Base-by-base conservation (phyloP, 1,140 invertebrate species). In the Carcinoscorpius rotundicauda region DNA sequence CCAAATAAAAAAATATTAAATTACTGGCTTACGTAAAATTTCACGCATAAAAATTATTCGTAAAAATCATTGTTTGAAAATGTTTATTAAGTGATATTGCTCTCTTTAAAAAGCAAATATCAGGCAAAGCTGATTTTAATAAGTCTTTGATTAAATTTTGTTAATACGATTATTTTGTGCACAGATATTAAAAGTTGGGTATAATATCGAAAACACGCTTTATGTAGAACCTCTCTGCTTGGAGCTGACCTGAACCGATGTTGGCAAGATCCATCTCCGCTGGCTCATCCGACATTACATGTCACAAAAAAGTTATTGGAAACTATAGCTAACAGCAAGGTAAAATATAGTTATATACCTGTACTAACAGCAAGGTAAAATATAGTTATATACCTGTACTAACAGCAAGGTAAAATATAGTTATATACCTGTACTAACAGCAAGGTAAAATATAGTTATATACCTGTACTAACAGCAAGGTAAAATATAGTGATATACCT, bases 181-280 rank as follows among this genome's bases (percentile, higher is more conserved):
- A 29, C 29, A 29, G 29, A 29, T 29, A 2, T 29, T 29, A 29
- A 29, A 29, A 29, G 29, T 29, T 29, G 29, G 0, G 29, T 29
- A 29, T 29, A 29, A 29, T 29, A 29, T 29, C 29, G 29, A 29
- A 29, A 29, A 29, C 29, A 29, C 29, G 29, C 29, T 29, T 29
- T 29, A 29, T 66, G 5, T 52, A 71, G 64, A 55, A 67, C 64
- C 48, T 68, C 59, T 76, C 89, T 88, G 1, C 80, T 86, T 63
- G 94, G 94, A 5, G 85, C 93, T 61, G 96, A 97, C 80, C 76
- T 97, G 4, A 93, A 94, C 76, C 78, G 91, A 62, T 84, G 91
- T 61, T 94, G 92, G 80, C 78, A 87, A 49, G 84, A 86, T 75
- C 89, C 89, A 29, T 86, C 84, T 49, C 77, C 83, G 4, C 81